Evolutionary conservation across 2,888 invertebrate species (phyloP).

Genomic region (Andrena camellia): DNA sequence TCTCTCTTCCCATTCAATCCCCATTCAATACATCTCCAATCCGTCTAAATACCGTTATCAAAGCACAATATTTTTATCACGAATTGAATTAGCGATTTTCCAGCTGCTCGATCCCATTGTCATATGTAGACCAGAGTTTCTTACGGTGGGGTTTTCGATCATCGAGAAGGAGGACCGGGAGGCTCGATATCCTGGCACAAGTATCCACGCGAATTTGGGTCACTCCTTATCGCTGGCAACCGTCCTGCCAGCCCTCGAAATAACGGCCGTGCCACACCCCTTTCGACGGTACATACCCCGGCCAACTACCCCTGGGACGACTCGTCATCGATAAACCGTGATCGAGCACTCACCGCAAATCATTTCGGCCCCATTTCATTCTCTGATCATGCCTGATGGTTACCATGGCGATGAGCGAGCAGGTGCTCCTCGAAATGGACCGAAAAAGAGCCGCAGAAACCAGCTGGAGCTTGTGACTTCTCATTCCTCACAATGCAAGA

Average conservation of each 20-base stretch:
- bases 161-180: slow-evolving; percentile 36
- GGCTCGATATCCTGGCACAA: slow-evolving; percentile 51
- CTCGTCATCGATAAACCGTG: slow-evolving; percentile 59
- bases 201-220: slow-evolving; percentile 67
- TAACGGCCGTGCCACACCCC: slow-evolving; percentile 62
- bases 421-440: background rate
- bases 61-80: background rate
- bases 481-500: no score
- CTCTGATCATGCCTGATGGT: slow-evolving; percentile 49
- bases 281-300: slow-evolving; percentile 33
- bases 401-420: slow-evolving; percentile 27
- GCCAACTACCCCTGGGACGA: slow-evolving; percentile 12
- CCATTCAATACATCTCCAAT: no score
- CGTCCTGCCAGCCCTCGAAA: slow-evolving; percentile 62
- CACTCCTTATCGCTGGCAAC: slow-evolving; percentile 63
- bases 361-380: slow-evolving; percentile 63
- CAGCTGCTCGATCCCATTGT: slow-evolving; percentile 38
- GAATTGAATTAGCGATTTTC: slow-evolving; percentile 44
- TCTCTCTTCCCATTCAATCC: no score
- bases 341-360: slow-evolving; percentile 62
- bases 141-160: slow-evolving; percentile 18
- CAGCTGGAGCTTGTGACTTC: no score
- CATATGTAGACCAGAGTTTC: slow-evolving; percentile 21
- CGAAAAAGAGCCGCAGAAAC: no score
- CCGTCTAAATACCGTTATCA: no score